A percentile compares a stretch with the other conserved stretches of the same genome.
Evolutionary conservation across 92 coral and sea anemone genomes (phyloP).

Genomic region (Umimayanthus chanpuru): DNA sequence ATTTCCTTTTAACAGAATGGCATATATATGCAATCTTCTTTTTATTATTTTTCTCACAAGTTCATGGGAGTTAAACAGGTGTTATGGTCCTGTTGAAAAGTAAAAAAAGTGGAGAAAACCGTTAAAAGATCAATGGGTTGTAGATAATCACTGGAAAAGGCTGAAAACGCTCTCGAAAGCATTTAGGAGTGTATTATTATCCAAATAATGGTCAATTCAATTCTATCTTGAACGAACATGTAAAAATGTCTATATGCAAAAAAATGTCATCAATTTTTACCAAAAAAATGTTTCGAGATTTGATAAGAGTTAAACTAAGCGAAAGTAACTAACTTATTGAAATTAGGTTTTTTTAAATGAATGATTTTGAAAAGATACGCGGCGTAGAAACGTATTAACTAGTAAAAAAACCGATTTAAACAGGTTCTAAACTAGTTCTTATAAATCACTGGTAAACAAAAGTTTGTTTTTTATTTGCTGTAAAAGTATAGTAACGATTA

Average conservation of each 20-base stretch:
- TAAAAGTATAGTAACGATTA: too few species aligned
- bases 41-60: conserved; percentile 8
- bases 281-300: not conserved
- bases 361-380: not conserved
- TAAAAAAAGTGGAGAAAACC: not conserved
- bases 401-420: not conserved
- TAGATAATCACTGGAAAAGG: not conserved
- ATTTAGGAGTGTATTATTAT: not conserved
- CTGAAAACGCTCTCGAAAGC: not conserved
- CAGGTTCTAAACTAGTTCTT: not conserved
- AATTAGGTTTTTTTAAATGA: not conserved
- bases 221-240: not conserved
- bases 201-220: not conserved
- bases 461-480: too few species aligned
- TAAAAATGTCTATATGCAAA: not conserved
- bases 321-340: conserved; percentile 9
- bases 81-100: not conserved
- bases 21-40: not conserved
- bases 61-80: not conserved
- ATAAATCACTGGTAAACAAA: too few species aligned
- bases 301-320: not conserved
- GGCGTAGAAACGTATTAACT: not conserved
- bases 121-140: not conserved
- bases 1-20: not conserved
- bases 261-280: not conserved